phyloP scores from a whole-genome alignment of 2,888 invertebrate genomes.

The Ectemnius continuus region DNA sequence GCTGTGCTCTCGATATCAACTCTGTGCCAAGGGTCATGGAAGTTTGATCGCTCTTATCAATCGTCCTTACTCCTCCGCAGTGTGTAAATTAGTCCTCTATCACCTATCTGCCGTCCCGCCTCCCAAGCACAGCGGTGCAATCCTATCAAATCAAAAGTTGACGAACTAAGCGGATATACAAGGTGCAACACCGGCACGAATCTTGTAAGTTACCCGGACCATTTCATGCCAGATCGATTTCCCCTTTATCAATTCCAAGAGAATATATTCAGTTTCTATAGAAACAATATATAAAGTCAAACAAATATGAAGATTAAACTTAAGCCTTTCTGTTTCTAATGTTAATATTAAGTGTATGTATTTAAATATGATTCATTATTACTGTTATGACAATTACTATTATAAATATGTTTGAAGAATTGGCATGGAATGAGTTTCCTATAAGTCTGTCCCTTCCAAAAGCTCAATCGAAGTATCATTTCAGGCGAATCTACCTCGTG shows the following conservation, averaged over 20 bases:
- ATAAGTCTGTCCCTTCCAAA: constrained; percentile 36
- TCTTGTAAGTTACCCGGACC: not conserved
- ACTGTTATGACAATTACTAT: no score
- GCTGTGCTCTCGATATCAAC: constrained; percentile 80
- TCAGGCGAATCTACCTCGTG: constrained; percentile 57
- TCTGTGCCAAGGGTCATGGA: constrained; percentile 71
- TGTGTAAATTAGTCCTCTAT: constrained; percentile 36
- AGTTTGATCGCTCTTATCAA: constrained; percentile 60
- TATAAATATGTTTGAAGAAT: no score
- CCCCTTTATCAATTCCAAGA: no score
- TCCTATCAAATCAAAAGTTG: constrained; percentile 11
- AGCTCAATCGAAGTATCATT: constrained; percentile 45
- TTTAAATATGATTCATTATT: no score
- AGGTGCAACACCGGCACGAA: no score
- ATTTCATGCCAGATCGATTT: constrained; percentile 19
- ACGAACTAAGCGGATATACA: constrained; percentile 10
- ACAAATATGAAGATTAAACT: no score
- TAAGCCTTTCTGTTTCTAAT: no score
- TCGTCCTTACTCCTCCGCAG: constrained; percentile 31
- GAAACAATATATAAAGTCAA: no score
- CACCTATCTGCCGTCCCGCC: constrained; percentile 33
- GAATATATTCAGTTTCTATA: no score
- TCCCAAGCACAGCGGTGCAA: constrained; percentile 9
- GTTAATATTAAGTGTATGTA: no score
- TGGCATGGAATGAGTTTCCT: no score